These are phyloP conservation scores for Plebejus argus DNA, from an alignment of 2,888 invertebrate genomes.

Conservation along the genomic window DNA sequence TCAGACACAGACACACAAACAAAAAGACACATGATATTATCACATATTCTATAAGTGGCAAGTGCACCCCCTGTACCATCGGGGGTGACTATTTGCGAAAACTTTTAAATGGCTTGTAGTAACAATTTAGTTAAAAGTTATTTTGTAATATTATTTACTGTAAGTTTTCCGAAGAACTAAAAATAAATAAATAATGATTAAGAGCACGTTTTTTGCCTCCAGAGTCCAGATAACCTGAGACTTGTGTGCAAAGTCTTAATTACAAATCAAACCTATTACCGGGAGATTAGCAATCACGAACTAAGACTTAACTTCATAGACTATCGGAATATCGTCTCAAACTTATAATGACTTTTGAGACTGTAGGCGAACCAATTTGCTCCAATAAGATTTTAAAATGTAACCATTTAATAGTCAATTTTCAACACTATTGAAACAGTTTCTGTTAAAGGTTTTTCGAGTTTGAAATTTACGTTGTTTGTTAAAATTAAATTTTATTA, in stretches of 20 bases:
- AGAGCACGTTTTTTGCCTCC: not conserved
- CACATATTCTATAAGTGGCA: no score
- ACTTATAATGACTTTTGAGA: constrained; percentile 7
- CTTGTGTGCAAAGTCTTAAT: not conserved
- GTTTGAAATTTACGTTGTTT: not conserved
- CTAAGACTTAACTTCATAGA: constrained; percentile 2
- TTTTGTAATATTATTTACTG: no score
- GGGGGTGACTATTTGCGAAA: no score
- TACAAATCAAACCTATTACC: constrained; percentile 13
- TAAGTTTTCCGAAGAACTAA: no score
- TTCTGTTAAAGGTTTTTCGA: not conserved
- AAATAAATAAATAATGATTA: no score
- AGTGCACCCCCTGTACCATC: no score
- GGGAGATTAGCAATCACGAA: constrained; percentile 2
- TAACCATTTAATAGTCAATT: not conserved
- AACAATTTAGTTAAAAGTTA: no score
- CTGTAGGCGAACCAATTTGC: not conserved
- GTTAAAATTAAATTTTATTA: no score
- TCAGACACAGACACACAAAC: no score
- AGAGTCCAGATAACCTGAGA: not conserved
- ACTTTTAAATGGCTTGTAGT: no score
- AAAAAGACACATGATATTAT: no score
- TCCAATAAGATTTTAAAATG: not conserved
- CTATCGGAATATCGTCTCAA: not conserved
- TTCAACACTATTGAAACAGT: not conserved